Base-by-base conservation (phyloP, 2,888 invertebrate species). In the Gonocerus acuteangulatus region DNA sequence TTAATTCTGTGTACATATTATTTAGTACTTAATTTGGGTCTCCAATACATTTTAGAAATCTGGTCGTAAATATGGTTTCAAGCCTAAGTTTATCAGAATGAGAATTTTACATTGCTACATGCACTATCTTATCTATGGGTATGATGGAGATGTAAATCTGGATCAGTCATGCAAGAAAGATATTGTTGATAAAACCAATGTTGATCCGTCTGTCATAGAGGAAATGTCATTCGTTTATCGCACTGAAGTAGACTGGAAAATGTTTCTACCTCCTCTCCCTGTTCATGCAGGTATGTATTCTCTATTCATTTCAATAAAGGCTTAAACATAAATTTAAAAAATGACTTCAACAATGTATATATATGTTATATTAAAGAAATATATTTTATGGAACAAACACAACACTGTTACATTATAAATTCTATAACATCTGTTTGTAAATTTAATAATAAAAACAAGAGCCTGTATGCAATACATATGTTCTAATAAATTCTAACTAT, bases 251-350 rank as follows among this genome's bases (percentile, higher is more conserved):
- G 77, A 75, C 67, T 88, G 87, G 86, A 84, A 82, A 71, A 85
- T 84, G 74, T 88, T 87, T 71, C 74, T 89, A 13, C 80, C 84
- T 0, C 85, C 87, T 0, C 70, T 88, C 47, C 82, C 82, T 0
- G 69, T 72, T 47, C 82, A 85, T 68, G 69, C 67, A 65, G 78
- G 79, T 78, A 70, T 65, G 60, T n/a, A n/a, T n/a, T n/a, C n/a
- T n/a, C 61, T 19, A 56, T 23, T 21, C 32, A 18, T 16, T 27
- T 19, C n/a, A 16, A 59, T 42, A n/a, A n/a, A n/a, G n/a, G n/a
- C n/a, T n/a, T n/a, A n/a, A n/a, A n/a, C n/a, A n/a, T n/a, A n/a
- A n/a, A n/a, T n/a, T n/a, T n/a, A n/a, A n/a, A n/a, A n/a, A n/a
- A n/a, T n/a, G n/a, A n/a, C n/a, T n/a, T n/a, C n/a, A n/a, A n/a